phyloP scores from a whole-genome alignment of 2,113 vertebrate species.

The Ifrita kowaldi region DNA sequence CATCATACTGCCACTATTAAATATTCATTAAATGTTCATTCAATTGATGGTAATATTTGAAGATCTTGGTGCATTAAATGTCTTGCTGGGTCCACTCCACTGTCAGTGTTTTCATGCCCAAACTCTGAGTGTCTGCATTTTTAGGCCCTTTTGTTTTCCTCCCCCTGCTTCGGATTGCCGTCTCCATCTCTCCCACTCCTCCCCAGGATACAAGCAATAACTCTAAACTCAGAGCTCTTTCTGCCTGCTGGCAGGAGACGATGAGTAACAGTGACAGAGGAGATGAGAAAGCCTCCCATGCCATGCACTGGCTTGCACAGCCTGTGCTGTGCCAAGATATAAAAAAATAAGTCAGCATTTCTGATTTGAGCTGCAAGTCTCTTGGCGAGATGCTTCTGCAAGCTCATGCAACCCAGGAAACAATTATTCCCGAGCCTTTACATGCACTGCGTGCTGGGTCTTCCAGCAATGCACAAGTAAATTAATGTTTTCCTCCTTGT shows the following conservation, averaged over 20 bases:
- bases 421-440: not conserved
- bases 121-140: not conserved
- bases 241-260: not conserved
- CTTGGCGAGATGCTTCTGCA: fast-evolving
- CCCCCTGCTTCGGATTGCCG: not conserved
- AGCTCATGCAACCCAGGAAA: not conserved
- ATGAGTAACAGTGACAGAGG: not conserved
- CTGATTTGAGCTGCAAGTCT: not conserved
- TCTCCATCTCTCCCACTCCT: not conserved
- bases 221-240: not conserved
- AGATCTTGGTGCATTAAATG: not conserved
- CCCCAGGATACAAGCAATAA: fast-evolving
- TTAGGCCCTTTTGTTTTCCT: not conserved
- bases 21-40: not conserved
- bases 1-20: not conserved
- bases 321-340: not conserved
- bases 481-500: not conserved
- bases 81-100: not conserved
- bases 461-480: not conserved
- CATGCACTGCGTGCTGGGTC: not conserved
- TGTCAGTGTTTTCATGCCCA: fast-evolving
- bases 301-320: not conserved
- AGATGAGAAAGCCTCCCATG: not conserved
- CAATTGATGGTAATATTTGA: not conserved
- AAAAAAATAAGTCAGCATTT: not conserved